These are phyloP conservation scores for Panopea generosa DNA, from an alignment of 2,888 invertebrate genomes.

Conservation along the genomic window DNA sequence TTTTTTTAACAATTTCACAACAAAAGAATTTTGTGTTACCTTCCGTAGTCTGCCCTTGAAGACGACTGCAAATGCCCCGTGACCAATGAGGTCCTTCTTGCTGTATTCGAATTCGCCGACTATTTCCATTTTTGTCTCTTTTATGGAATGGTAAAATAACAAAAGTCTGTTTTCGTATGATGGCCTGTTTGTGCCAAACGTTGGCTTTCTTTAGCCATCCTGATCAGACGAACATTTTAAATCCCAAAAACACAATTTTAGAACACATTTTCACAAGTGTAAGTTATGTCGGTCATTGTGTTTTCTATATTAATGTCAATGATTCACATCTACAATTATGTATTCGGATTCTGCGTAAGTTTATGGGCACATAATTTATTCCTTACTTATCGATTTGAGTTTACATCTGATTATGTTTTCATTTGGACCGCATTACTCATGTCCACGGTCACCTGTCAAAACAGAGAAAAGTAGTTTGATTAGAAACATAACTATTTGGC, in stretches of 20 bases:
- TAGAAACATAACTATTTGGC: no score
- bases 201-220: slow-evolving; percentile 46
- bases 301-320: slow-evolving; percentile 2
- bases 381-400: slow-evolving; percentile 47
- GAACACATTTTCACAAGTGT: background rate
- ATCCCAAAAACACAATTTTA: background rate
- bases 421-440: slow-evolving; percentile 59
- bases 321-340: slow-evolving; percentile 3
- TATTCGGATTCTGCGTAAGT: slow-evolving; percentile 2
- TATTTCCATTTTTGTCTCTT: slow-evolving; percentile 90
- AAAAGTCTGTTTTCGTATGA: slow-evolving; percentile 3
- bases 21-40: slow-evolving; percentile 68
- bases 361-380: slow-evolving; percentile 57
- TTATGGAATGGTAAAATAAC: background rate
- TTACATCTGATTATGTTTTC: slow-evolving; percentile 82
- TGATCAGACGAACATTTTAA: slow-evolving; percentile 18
- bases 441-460: slow-evolving; percentile 64
- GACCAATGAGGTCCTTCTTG: slow-evolving; percentile 98
- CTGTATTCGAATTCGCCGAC: slow-evolving; percentile 99
- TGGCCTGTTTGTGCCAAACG: slow-evolving; percentile 51
- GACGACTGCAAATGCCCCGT: slow-evolving; percentile 99
- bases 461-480: slow-evolving; percentile 24
- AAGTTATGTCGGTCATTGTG: background rate
- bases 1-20: no score
- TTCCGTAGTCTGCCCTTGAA: slow-evolving; percentile 97